phyloP scores from a whole-genome alignment of 2,888 invertebrate species.

The Drosophila mulleri region DNA sequence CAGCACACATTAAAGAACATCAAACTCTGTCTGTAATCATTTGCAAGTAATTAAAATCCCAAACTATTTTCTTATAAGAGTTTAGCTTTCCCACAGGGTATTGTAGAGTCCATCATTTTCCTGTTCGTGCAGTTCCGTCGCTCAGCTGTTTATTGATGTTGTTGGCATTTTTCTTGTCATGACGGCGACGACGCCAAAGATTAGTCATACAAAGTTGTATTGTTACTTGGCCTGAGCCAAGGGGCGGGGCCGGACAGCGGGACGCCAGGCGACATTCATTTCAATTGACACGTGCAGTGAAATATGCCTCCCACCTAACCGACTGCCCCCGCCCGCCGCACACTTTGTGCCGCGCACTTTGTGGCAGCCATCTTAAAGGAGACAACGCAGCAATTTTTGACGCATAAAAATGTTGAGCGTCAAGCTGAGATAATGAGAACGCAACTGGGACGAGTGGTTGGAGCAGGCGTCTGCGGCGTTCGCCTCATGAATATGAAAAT shows the following conservation, averaged over 20 bases:
- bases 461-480: conserved; percentile 25
- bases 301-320: conserved; percentile 46
- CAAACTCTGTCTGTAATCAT: background rate
- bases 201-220: conserved; percentile 72
- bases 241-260: conserved; percentile 53
- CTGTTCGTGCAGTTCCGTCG: background rate
- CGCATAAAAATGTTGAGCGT: conserved; percentile 76
- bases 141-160: conserved; percentile 24
- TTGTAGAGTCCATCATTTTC: conserved; percentile 4
- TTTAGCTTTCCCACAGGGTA: conserved; percentile 17
- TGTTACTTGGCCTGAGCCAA: conserved; percentile 36
- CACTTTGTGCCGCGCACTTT: background rate
- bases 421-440: conserved; percentile 66
- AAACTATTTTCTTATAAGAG: background rate
- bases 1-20: background rate
- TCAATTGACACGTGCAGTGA: conserved; percentile 82
- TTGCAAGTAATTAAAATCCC: conserved; percentile 4
- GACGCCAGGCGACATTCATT: conserved; percentile 80
- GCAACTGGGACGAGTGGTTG: conserved; percentile 12
- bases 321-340: conserved; percentile 6
- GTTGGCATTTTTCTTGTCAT: conserved; percentile 52
- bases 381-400: conserved; percentile 63
- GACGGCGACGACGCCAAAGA: conserved; percentile 67
- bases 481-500: conserved; percentile 77
- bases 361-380: conserved; percentile 25